Conservation (phyloP, 1,140 invertebrate species). For the Trissolcus basalis region DNA sequence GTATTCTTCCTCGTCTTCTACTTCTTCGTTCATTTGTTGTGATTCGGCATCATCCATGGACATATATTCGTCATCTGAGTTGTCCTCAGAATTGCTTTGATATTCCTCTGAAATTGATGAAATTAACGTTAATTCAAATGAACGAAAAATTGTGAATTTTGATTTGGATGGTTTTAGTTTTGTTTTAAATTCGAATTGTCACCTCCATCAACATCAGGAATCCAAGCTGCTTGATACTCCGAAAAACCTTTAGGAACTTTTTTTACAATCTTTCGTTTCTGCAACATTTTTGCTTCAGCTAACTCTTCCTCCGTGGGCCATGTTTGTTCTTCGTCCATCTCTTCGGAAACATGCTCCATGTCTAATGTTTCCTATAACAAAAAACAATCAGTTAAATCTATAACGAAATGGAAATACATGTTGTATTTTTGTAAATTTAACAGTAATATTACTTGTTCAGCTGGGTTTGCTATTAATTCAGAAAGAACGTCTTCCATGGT, state of each 20-base stretch:
- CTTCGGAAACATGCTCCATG: conserved; percentile 88
- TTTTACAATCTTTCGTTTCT: conserved; percentile 83
- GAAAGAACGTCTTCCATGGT: conserved; percentile 11
- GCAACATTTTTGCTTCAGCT: conserved; percentile 80
- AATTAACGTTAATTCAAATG: background rate
- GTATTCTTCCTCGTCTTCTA: conserved; percentile 80
- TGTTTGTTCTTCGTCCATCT: conserved; percentile 96
- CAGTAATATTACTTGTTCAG: conserved; percentile 83
- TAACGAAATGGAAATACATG: too few species aligned
- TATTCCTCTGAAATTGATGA: conserved; percentile 22
- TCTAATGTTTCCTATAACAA: conserved; percentile 81
- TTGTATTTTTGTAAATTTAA: conserved; percentile 4
- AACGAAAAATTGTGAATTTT: too few species aligned
- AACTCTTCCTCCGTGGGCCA: conserved; percentile 96
- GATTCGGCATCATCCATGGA: conserved; percentile 80
- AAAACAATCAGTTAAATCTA: conserved; percentile 1
- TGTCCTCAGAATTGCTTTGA: conserved; percentile 63
- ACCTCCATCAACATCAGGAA: conserved; percentile 84
- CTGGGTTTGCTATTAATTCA: conserved; percentile 77
- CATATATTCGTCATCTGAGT: conserved; percentile 76
- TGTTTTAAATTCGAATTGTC: conserved; percentile 10
- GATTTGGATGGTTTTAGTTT: too few species aligned
- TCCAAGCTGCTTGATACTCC: conserved; percentile 98
- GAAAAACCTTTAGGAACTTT: conserved; percentile 95
- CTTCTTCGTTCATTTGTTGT: conserved; percentile 75